phyloP scores from a whole-genome alignment of 2,797 vertebrate genomes.

The Gadopsis marmoratus region DNA sequence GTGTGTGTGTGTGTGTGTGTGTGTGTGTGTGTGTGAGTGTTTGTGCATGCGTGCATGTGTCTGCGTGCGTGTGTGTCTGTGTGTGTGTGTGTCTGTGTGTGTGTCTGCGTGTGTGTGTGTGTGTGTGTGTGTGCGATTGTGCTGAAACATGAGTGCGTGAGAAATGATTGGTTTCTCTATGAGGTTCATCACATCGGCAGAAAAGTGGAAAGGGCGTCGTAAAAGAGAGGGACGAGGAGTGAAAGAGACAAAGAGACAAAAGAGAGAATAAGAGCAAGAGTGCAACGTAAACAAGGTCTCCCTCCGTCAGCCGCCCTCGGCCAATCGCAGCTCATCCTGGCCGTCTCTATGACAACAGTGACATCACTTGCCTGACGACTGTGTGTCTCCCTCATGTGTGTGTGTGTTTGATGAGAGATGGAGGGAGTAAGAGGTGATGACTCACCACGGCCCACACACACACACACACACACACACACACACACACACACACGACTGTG shows the following conservation, averaged over 20 bases:
- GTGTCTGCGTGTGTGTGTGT: slow-evolving; percentile 11
- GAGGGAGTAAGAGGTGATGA: slow-evolving; percentile 69
- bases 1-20: slow-evolving; percentile 16
- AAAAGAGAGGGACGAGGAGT: slow-evolving; percentile 13
- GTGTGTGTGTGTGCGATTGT: slow-evolving; percentile 15
- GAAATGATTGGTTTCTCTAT: background rate
- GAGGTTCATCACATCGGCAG: background rate
- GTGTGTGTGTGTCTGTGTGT: slow-evolving; percentile 7
- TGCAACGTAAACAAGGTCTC: slow-evolving; percentile 75
- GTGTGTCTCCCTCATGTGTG: slow-evolving; percentile 64
- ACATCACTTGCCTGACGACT: slow-evolving; percentile 82
- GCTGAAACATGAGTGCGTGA: slow-evolving; percentile 1
- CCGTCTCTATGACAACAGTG: slow-evolving; percentile 83
- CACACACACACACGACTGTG: slow-evolving; percentile 4
- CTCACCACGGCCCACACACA: slow-evolving; percentile 67
- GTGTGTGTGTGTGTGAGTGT: background rate
- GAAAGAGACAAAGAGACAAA: slow-evolving; percentile 33
- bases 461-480: slow-evolving; percentile 32
- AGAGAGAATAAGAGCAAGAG: slow-evolving; percentile 28
- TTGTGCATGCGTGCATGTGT: background rate
- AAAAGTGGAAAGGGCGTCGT: slow-evolving; percentile 6
- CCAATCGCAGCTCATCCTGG: slow-evolving; percentile 66
- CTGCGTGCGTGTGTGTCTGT: background rate
- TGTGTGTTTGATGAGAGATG: slow-evolving; percentile 51
- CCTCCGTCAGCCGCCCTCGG: slow-evolving; percentile 67